Conservation (phyloP, 2,113 vertebrate species). For the Rhinoderma darwinii region DNA sequence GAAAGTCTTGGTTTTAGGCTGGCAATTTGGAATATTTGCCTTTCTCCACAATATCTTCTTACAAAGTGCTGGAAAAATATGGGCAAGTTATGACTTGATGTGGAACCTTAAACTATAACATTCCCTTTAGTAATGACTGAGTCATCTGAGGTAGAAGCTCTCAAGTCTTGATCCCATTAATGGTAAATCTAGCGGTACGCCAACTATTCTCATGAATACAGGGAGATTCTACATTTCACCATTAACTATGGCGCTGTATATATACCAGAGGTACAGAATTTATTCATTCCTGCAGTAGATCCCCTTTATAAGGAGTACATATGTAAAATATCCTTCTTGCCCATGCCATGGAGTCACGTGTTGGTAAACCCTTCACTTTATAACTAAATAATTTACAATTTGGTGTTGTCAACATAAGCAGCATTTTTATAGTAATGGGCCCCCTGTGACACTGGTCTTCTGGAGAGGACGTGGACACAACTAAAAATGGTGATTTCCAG, state of each 20-base stretch:
- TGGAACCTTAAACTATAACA: neutral
- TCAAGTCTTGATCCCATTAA: neutral
- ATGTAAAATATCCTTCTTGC: neutral
- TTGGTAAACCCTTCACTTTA: no score
- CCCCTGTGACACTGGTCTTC: no score
- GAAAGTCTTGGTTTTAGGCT: neutral
- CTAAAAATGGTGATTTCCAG: no score
- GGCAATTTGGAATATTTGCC: neutral
- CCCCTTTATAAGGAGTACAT: neutral
- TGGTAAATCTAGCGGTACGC: neutral
- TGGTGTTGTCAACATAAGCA: no score
- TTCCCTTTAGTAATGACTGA: neutral
- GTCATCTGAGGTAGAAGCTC: neutral
- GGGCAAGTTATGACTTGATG: neutral
- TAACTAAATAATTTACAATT: no score
- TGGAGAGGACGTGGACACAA: no score
- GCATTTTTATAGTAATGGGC: no score
- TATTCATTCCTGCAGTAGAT: neutral
- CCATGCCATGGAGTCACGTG: neutral
- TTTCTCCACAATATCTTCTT: conserved; percentile 23
- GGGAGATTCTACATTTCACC: neutral
- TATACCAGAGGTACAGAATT: neutral
- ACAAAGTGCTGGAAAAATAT: conserved; percentile 11
- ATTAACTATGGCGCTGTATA: neutral
- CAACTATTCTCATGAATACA: neutral